phyloP scores from a whole-genome alignment of 2,797 vertebrate species.

The Bryconaethiops microstoma region DNA sequence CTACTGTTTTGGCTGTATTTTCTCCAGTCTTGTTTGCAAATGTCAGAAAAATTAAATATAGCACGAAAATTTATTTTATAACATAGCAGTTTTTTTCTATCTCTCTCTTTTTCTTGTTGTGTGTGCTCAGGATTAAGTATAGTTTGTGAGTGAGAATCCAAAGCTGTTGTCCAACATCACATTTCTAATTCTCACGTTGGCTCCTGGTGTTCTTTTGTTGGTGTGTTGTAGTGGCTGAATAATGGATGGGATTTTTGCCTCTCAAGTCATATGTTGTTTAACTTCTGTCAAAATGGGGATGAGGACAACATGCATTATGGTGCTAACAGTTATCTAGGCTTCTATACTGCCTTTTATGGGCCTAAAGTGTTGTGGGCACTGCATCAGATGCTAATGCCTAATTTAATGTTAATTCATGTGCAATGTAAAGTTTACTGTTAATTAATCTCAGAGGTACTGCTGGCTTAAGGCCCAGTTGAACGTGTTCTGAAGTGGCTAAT shows the following conservation, averaged over 20 bases:
- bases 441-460: conserved; percentile 80
- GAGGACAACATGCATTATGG: conserved; percentile 80
- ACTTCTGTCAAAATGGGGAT: conserved; percentile 76
- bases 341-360: conserved; percentile 60
- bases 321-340: conserved; percentile 68
- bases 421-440: conserved; percentile 77
- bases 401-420: conserved; percentile 69
- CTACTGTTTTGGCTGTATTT: too few relatives aligned
- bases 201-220: conserved; percentile 52
- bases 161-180: conserved; percentile 74
- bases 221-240: conserved; percentile 70
- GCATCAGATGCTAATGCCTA: conserved; percentile 68
- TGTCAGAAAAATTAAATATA: too few relatives aligned
- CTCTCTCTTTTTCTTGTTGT: conserved; percentile 25
- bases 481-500: conserved; percentile 72
- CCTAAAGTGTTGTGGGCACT: conserved; percentile 65
- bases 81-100: too few relatives aligned
- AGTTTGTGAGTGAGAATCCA: conserved; percentile 75
- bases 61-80: too few relatives aligned
- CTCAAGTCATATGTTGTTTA: conserved; percentile 80
- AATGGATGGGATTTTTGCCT: conserved; percentile 84
- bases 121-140: conserved; percentile 66
- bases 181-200: conserved; percentile 72
- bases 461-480: conserved; percentile 68
- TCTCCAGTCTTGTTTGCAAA: too few relatives aligned